These are phyloP conservation scores for human (Homo sapiens) DNA, from an alignment of 2,113 vertebrate genomes.

Conservation along the genomic window GRCh38 chr11:19962001-19962500, in stretches of 20 bases:
- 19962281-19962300: neutral
- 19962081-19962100: neutral
- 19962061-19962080: neutral
- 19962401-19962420: neutral
- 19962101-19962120: neutral
- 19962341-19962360: neutral
- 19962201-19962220: neutral
- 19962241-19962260: neutral
- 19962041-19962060: neutral
- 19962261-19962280: neutral
- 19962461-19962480: neutral
- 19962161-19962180: neutral
- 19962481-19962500: neutral
- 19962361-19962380: neutral
- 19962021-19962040: neutral
- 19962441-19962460: neutral
- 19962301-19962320: neutral
- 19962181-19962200: neutral
- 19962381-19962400: neutral
- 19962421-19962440: neutral
- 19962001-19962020: neutral
- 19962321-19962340: neutral
- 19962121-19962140: neutral
- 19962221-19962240: neutral
- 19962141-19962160: neutral